A percentile compares a stretch with the other conserved stretches of the same genome.
Conservation (phyloP, 92 coral and sea anemone species). For the Epizoanthus ramosus region DNA sequence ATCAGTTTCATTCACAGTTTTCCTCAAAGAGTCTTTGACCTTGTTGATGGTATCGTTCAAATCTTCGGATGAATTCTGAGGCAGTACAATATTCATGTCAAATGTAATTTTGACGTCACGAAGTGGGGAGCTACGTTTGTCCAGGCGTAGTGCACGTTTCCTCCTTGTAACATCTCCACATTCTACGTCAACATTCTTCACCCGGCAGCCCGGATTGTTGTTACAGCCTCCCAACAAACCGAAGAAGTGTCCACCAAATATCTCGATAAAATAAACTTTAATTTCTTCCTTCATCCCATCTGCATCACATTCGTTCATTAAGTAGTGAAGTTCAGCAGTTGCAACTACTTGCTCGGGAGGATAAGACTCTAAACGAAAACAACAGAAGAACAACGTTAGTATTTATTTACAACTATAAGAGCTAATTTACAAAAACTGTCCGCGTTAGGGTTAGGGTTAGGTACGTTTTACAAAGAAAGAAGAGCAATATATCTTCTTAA, state of each 20-base stretch:
- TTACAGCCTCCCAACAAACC: conserved; percentile 35
- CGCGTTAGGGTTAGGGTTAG: too few relatives aligned
- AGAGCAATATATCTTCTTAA: too few relatives aligned
- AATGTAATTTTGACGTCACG: conserved; percentile 8
- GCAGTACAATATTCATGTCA: conserved; percentile 22
- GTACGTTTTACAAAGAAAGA: too few relatives aligned
- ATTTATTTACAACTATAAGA: too few relatives aligned
- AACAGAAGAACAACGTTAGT: too few relatives aligned
- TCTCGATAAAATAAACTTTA: conserved; percentile 8
- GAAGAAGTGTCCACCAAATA: conserved; percentile 1
- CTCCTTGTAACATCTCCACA: conserved; percentile 41
- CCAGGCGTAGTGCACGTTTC: conserved; percentile 6
- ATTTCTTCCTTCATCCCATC: conserved; percentile 33
- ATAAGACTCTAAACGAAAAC: neutral
- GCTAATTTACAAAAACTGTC: too few relatives aligned
- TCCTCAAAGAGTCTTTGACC: conserved; percentile 29
- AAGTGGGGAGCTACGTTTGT: conserved; percentile 1
- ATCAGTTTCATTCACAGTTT: conserved; percentile 41
- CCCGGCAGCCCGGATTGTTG: neutral
- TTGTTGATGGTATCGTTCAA: conserved; percentile 40
- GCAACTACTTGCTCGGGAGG: neutral
- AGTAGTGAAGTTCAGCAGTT: conserved; percentile 41
- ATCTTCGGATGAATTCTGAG: conserved; percentile 26
- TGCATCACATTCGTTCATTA: conserved; percentile 22
- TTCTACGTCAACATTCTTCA: conserved; percentile 47